Conservation (phyloP, 1,140 invertebrate species). For the Mesaphorura yosii region DNA sequence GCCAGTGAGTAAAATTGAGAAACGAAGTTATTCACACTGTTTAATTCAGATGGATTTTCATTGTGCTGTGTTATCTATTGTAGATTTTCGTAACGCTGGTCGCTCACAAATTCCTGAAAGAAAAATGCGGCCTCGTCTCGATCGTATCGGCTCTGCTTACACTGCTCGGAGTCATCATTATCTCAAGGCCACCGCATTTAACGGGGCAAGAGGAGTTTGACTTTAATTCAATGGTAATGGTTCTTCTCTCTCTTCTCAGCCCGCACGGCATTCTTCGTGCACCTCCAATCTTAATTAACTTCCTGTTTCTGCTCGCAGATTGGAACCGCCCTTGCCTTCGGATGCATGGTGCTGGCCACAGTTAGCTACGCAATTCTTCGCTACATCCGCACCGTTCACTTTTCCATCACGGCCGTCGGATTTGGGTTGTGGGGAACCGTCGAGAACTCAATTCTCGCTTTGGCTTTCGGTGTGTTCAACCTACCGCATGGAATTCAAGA, state of each 20-base stretch:
- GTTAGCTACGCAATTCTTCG: slow-evolving; percentile 15
- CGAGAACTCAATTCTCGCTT: slow-evolving; percentile 5
- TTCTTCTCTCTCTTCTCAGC: neutral
- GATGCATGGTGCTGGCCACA: neutral
- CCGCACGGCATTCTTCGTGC: neutral
- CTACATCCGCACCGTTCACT: slow-evolving; percentile 17
- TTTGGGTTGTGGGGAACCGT: slow-evolving; percentile 19
- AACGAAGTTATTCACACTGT: neutral
- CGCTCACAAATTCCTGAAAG: slow-evolving; percentile 73
- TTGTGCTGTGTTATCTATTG: neutral
- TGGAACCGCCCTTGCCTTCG: slow-evolving; percentile 13
- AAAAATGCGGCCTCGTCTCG: slow-evolving; percentile 77
- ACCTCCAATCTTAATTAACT: neutral
- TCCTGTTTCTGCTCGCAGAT: slow-evolving; percentile 6
- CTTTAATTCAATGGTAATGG: slow-evolving; percentile 15
- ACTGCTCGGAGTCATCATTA: slow-evolving; percentile 70
- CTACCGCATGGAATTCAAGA: neutral
- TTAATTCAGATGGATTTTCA: neutral
- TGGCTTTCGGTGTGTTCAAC: neutral
- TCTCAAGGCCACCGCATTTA: slow-evolving; percentile 49
- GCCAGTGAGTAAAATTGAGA: neutral
- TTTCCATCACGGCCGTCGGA: slow-evolving; percentile 1
- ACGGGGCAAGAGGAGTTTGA: slow-evolving; percentile 12
- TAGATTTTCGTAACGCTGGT: slow-evolving; percentile 75
- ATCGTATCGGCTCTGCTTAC: slow-evolving; percentile 67